phyloP scores from a whole-genome alignment of 2,888 invertebrate species.

The Steinernema scapterisci region DNA sequence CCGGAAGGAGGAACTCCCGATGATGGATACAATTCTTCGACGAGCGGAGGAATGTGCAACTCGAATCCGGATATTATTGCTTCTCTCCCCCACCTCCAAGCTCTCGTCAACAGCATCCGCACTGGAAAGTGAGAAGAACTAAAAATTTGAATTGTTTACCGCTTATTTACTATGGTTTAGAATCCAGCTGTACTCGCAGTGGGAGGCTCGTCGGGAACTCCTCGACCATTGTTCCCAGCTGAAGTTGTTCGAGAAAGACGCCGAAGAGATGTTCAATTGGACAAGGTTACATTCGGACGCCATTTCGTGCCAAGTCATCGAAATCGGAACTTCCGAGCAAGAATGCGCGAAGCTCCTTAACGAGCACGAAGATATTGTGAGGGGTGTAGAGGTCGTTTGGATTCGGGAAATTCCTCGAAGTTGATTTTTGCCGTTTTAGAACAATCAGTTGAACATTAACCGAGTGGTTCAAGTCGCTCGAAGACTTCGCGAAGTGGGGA shows the following conservation, averaged over 20 bases:
- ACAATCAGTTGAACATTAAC: conserved; percentile 5
- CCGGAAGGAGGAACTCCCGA: conserved; percentile 34
- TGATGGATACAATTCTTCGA: conserved; percentile 32
- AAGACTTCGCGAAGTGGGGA: conserved; percentile 39
- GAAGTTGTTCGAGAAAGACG: conserved; percentile 92
- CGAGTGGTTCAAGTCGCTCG: background rate
- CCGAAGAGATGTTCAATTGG: conserved; percentile 74
- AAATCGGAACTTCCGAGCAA: conserved; percentile 40
- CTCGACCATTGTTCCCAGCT: conserved; percentile 95
- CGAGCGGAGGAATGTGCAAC: conserved; percentile 37
- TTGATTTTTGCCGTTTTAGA: background rate
- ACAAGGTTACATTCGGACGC: conserved; percentile 39
- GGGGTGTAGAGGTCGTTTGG: background rate
- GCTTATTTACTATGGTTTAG: background rate
- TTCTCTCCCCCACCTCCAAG: conserved; percentile 68
- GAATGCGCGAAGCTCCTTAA: conserved; percentile 39
- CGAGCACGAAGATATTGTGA: conserved; percentile 40
- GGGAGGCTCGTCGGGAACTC: conserved; percentile 92
- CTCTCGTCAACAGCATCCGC: conserved; percentile 72
- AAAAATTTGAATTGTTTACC: background rate
- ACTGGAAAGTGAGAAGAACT: conserved; percentile 3
- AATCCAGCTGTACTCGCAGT: conserved; percentile 71
- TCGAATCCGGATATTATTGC: conserved; percentile 75
- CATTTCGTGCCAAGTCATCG: conserved; percentile 42
- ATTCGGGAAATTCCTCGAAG: background rate